Conservation (phyloP, 2,888 invertebrate species). For the Rhagium mordax region DNA sequence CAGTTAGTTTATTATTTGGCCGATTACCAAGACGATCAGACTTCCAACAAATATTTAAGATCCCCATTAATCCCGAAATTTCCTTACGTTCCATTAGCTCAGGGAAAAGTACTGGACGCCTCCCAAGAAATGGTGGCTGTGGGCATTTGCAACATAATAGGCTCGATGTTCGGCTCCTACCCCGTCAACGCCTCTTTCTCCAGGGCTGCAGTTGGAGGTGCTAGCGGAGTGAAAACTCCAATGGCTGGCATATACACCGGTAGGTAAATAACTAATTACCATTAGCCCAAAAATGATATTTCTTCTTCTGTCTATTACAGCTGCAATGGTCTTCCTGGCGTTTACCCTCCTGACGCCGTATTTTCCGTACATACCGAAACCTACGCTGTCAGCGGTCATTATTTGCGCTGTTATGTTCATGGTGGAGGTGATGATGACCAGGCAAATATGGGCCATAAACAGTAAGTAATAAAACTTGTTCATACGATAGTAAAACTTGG, state of each 20-base stretch:
- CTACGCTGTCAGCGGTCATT: conserved; percentile 81
- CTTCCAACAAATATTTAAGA: too few species aligned
- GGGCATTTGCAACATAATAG: conserved; percentile 82
- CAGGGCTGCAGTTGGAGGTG: conserved; percentile 85
- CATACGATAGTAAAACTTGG: too few species aligned
- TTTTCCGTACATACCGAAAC: conserved; percentile 82
- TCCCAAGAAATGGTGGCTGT: conserved; percentile 87
- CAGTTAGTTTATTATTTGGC: too few species aligned
- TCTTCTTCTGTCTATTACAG: conserved; percentile 49
- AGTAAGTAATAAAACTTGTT: conserved; percentile 74
- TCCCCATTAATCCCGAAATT: too few species aligned
- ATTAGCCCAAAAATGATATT: too few species aligned
- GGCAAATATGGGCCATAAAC: conserved; percentile 77
- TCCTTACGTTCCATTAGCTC: too few species aligned
- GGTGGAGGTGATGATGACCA: conserved; percentile 77
- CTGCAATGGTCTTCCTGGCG: conserved; percentile 78
- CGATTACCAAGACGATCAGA: too few species aligned
- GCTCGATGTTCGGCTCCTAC: conserved; percentile 84
- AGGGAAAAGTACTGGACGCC: conserved; percentile 80
- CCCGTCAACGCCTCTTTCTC: conserved; percentile 85
- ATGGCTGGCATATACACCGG: conserved; percentile 83
- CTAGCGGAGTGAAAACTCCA: conserved; percentile 84
- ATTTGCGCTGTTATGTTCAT: conserved; percentile 82
- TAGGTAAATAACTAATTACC: conserved; percentile 59
- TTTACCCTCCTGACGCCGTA: conserved; percentile 82